Evolutionary conservation across 1,140 invertebrate species (phyloP).

Genomic region (Latrodectus geometricus): DNA sequence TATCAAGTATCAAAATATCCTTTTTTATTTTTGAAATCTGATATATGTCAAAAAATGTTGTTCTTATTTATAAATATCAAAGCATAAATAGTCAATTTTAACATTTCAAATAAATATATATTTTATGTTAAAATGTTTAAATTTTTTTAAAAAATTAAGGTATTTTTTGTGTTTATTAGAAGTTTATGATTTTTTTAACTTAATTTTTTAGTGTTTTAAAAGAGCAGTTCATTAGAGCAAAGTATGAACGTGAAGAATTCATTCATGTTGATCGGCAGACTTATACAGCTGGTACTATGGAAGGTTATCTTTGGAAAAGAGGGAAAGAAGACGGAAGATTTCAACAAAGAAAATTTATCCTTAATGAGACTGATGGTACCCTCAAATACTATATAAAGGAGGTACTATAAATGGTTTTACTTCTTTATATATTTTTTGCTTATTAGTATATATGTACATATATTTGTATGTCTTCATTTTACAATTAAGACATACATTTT

Average conservation of each 20-base stretch:
- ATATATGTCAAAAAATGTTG: too few species aligned
- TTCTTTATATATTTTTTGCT: too few species aligned
- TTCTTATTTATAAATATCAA: too few species aligned
- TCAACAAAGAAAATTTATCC: slow-evolving; percentile 84
- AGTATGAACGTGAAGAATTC: slow-evolving; percentile 91
- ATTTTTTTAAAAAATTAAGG: too few species aligned
- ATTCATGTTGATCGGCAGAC: slow-evolving; percentile 78
- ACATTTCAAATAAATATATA: too few species aligned
- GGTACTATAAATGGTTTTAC: slow-evolving; percentile 64
- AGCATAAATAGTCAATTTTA: too few species aligned
- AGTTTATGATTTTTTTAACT: background rate
- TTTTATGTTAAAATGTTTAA: too few species aligned
- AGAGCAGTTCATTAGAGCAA: slow-evolving; percentile 91
- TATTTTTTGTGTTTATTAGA: too few species aligned
- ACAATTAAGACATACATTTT: too few species aligned
- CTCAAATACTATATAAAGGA: slow-evolving; percentile 89
- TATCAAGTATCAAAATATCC: too few species aligned
- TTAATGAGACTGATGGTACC: slow-evolving; percentile 83
- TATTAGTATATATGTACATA: too few species aligned
- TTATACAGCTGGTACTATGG: slow-evolving; percentile 83
- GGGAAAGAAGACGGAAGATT: slow-evolving; percentile 88
- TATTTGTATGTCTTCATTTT: background rate
- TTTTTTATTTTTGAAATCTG: too few species aligned
- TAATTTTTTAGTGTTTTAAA: slow-evolving; percentile 78
- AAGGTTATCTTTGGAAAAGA: slow-evolving; percentile 88